Conservation (phyloP, 1,140 invertebrate genomes). For the Penaeus chinensis region DNA sequence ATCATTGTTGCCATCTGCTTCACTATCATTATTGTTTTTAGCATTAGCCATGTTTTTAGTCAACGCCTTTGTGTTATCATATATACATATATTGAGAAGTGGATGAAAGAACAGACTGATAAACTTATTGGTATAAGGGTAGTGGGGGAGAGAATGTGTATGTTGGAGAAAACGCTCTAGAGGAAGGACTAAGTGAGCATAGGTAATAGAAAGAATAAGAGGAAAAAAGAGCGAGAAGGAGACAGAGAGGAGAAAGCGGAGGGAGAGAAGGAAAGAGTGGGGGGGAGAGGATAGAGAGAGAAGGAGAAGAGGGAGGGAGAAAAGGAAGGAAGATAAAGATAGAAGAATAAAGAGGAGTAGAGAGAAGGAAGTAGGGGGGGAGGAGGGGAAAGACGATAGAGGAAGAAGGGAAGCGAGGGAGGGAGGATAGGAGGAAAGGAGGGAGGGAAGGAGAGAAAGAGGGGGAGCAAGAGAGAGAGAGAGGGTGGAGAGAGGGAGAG, state of each 20-base stretch:
- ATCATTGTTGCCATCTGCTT: no score
- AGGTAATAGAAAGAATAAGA: conserved; percentile 10
- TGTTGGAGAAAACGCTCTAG: not conserved
- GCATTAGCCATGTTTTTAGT: no score
- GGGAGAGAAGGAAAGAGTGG: not conserved
- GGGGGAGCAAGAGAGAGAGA: no score
- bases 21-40: no score
- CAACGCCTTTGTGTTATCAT: no score
- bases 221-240: conserved; percentile 31
- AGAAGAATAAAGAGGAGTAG: not conserved
- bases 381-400: not conserved
- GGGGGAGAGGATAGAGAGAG: not conserved
- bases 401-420: conserved; percentile 10
- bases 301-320: conserved; percentile 11
- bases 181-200: no score
- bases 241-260: not conserved
- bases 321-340: not conserved
- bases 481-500: no score
- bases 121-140: no score
- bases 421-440: not conserved
- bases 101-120: no score
- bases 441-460: no score
- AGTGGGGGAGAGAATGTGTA: no score
- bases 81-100: no score
- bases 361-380: not conserved